phyloP scores from a whole-genome alignment of 2,797 vertebrate species.

The Orientallactaga sibirica region DNA sequence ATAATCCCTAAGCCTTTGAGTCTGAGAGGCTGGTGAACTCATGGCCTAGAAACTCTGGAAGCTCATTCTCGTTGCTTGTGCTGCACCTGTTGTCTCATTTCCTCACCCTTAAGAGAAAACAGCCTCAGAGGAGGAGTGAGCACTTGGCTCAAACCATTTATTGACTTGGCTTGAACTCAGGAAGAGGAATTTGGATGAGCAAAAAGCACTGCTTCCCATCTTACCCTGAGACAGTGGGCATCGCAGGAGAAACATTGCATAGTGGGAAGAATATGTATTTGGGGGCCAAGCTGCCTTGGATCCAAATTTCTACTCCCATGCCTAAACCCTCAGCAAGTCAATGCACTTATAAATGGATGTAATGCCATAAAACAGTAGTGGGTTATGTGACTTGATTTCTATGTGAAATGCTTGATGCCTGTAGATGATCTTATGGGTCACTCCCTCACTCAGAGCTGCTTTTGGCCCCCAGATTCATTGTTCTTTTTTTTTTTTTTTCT shows the following conservation, averaged over 20 bases:
- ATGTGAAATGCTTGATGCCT: not conserved
- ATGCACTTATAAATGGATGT: not conserved
- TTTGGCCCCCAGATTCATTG: not conserved
- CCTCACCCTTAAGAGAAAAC: not conserved
- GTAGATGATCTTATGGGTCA: too few species aligned
- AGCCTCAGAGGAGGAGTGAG: not conserved
- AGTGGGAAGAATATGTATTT: rapidly evolving
- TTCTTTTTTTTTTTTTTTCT: not conserved
- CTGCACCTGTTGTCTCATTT: not conserved
- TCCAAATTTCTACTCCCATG: rapidly evolving
- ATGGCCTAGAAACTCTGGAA: not conserved
- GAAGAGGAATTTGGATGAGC: not conserved
- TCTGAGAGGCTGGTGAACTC: not conserved
- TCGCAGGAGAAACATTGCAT: rapidly evolving
- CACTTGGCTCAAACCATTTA: not conserved
- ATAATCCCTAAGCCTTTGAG: too few species aligned
- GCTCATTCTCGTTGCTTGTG: not conserved
- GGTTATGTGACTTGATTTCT: not conserved
- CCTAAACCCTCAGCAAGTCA: not conserved
- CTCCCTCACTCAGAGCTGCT: not conserved
- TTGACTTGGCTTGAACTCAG: not conserved
- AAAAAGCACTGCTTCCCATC: not conserved
- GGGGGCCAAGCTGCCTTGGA: not conserved
- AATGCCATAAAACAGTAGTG: too few species aligned
- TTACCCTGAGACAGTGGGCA: not conserved